Evolutionary conservation across 2,888 invertebrate species (phyloP).

Genomic region (Ceramica pisi): DNA sequence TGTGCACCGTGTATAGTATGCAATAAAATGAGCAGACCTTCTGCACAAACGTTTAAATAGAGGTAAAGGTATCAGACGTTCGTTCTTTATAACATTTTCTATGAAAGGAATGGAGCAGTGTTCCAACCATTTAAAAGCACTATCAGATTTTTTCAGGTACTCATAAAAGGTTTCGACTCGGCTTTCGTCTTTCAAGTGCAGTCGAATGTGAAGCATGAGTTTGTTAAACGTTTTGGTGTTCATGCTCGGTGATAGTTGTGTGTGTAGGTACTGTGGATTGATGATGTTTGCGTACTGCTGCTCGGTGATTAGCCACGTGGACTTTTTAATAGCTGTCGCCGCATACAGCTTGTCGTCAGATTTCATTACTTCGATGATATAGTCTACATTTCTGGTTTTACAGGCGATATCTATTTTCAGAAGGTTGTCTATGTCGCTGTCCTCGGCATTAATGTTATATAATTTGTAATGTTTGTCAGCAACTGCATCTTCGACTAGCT

Average conservation of each 20-base stretch:
- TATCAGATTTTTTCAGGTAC: conserved; percentile 69
- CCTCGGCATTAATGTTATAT: conserved; percentile 64
- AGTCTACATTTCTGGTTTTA: conserved; percentile 73
- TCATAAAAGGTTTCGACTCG: conserved; percentile 81
- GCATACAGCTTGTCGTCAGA: conserved; percentile 80
- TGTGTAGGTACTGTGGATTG: conserved; percentile 79
- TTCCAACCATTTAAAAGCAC: conserved; percentile 80
- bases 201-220: conserved; percentile 77
- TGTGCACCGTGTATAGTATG: conserved; percentile 26
- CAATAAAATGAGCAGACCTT: conserved; percentile 72
- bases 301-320: conserved; percentile 81
- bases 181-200: conserved; percentile 77
- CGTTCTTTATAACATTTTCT: conserved; percentile 71
- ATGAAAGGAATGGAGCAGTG: conserved; percentile 78
- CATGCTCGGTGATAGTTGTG: conserved; percentile 78
- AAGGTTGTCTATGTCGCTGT: conserved; percentile 77
- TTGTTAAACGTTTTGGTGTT: conserved; percentile 78
- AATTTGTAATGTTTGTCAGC: conserved; percentile 56
- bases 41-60: conserved; percentile 75
- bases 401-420: conserved; percentile 77
- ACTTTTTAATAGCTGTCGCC: conserved; percentile 78
- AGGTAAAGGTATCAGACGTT: conserved; percentile 55
- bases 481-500: conserved; percentile 69
- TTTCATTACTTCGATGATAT: conserved; percentile 77
- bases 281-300: conserved; percentile 77